A percentile compares a stretch with the other conserved stretches of the same genome.
Conservation (phyloP, 2,113 vertebrate species). For the Myotis yumanensis region DNA sequence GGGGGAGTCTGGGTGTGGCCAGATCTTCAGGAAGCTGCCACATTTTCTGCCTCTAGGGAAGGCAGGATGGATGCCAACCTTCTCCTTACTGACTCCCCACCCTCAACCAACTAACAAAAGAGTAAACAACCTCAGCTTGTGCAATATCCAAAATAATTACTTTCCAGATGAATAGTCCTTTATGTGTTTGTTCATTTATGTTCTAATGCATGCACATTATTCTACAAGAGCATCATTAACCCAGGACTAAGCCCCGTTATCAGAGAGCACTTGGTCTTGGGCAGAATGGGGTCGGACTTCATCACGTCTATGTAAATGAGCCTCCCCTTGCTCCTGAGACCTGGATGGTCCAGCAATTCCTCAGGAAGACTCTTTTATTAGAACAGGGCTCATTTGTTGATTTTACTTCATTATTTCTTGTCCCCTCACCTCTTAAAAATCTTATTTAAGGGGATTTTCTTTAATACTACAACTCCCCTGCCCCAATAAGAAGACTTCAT, state of each 20-base stretch:
- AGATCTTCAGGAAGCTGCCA: background rate
- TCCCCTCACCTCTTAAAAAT: background rate
- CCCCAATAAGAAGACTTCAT: background rate
- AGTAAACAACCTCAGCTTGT: background rate
- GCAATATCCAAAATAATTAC: background rate
- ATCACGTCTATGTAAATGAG: background rate
- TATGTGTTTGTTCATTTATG: background rate
- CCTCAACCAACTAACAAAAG: background rate
- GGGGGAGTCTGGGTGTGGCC: background rate
- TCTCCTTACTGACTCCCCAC: background rate
- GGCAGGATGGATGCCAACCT: background rate
- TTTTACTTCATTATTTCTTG: background rate
- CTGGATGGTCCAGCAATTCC: background rate
- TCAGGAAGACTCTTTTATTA: background rate
- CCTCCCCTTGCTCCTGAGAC: background rate
- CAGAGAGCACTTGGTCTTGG: background rate
- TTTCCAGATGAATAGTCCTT: background rate
- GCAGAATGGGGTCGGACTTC: background rate
- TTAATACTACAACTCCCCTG: fast-evolving
- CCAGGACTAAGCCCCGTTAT: background rate
- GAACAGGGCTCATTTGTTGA: background rate
- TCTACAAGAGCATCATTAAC: background rate
- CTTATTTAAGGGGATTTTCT: background rate
- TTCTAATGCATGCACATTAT: background rate
- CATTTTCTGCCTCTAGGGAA: background rate